Base-by-base conservation (phyloP, 2,113 vertebrate species). In the Thermophis baileyi region DNA sequence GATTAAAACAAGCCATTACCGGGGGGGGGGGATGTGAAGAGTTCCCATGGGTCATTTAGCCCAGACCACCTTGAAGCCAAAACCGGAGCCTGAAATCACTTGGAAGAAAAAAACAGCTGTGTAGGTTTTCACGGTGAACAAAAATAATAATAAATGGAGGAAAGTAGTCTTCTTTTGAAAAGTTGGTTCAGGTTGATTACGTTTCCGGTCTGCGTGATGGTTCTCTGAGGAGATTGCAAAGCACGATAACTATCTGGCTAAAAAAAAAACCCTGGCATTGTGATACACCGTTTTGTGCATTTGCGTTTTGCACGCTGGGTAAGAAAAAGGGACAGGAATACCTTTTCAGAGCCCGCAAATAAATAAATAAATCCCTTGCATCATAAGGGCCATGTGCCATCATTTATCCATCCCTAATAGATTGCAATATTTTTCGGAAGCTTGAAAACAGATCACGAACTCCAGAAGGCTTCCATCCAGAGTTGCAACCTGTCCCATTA, bases 1-100 rank as follows among this genome's bases (percentile, higher is more conserved):
- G 55, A 94, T 94, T 95, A 95, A 86, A 90, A 92, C 69, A 93
- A 81, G 24, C 90, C 57, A 93, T 94, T 95, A 93, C 91, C 88
- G 49, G 8, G 27, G 25, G 4, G 60, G 27, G 27, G 30, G 1
- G 0, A 87, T 88, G 91, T 92, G 47, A 49, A 93, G 57, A 91
- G 89, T 92, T 90, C 92, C 91, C 92, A 63, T 16, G 90, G 91
- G 91, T 94, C 91, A 90, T 57, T 81, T 91, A 63, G 25, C 20
- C 20, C 12, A 88, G 88, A 91, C 57, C 85, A 16, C 89, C 94
- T 93, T 22, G 18, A 55, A 94, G 85, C 60, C 27, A 0, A 92
- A 93, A 93, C 50, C 44, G 6, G 60, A 3, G 86, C 91, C 50
- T 85, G 47, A n/a, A 93, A 25, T 86, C 89, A 60, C 24, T 81